phyloP scores from a whole-genome alignment of 2,888 invertebrate genomes.

The Drosophila anomelani region DNA sequence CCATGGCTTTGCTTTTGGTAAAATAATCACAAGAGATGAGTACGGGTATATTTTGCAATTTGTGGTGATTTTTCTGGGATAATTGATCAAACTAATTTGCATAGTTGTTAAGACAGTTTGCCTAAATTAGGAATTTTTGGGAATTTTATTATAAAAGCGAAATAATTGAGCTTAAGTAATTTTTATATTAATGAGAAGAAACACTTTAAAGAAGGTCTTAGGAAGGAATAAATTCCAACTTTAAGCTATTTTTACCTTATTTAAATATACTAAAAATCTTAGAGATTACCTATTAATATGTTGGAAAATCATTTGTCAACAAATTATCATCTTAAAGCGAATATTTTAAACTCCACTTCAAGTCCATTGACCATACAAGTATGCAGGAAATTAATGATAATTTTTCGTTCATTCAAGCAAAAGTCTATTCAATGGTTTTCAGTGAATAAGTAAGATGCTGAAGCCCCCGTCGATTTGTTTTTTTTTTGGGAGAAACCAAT shows the following conservation, averaged over 20 bases:
- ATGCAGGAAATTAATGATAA: conserved; percentile 25
- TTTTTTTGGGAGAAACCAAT: conserved; percentile 24
- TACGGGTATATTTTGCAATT: conserved; percentile 16
- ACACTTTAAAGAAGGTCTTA: background rate
- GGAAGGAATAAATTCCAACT: background rate
- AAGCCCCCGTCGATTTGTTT: conserved; percentile 1
- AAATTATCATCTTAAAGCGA: conserved; percentile 35
- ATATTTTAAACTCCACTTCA: conserved; percentile 3
- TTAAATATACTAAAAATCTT: background rate
- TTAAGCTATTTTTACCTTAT: background rate
- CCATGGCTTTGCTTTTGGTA: conserved; percentile 23
- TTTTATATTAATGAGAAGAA: background rate
- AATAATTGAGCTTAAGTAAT: background rate
- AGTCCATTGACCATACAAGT: conserved; percentile 19
- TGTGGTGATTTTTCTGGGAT: conserved; percentile 9
- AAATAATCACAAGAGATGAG: conserved; percentile 22
- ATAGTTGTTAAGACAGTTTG: background rate
- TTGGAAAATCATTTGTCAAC: conserved; percentile 18
- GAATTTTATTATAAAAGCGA: background rate
- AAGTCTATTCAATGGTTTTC: conserved; percentile 22
- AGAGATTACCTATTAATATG: background rate
- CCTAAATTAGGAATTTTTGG: background rate
- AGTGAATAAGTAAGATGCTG: conserved; percentile 15
- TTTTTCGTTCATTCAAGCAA: conserved; percentile 24
- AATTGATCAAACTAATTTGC: conserved; percentile 20